Evolutionary conservation across 1,140 invertebrate genomes (phyloP).

Genomic region (Drosophila parabipectinata): DNA sequence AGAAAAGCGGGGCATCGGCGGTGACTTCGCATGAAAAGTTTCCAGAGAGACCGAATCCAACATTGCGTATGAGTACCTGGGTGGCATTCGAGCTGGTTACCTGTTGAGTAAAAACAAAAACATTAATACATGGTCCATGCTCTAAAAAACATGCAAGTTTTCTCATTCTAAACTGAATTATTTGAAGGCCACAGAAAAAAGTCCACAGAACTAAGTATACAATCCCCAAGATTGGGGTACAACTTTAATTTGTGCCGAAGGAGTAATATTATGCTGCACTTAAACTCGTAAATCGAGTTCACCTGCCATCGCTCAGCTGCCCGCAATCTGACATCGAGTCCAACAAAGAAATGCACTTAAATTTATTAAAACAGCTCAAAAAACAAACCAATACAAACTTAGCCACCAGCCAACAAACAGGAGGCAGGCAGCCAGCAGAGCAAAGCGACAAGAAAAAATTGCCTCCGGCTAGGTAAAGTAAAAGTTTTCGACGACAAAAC

Average conservation of each 20-base stretch:
- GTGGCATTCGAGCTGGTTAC: constrained; percentile 89
- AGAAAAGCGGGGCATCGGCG: constrained; percentile 90
- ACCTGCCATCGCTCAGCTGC: constrained; percentile 30
- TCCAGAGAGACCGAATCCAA: constrained; percentile 90
- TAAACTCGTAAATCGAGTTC: constrained; percentile 11
- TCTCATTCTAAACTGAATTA: neutral
- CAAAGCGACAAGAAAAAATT: constrained; percentile 38
- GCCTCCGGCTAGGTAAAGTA: constrained; percentile 47
- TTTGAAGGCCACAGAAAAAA: too few relatives aligned
- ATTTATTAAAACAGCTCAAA: constrained; percentile 63
- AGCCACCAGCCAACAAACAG: constrained; percentile 16
- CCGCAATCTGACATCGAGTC: constrained; percentile 51
- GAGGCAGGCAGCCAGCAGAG: constrained; percentile 18
- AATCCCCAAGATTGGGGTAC: neutral
- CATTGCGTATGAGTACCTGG: constrained; percentile 89
- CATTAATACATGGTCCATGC: constrained; percentile 4
- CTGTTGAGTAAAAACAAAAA: constrained; percentile 84
- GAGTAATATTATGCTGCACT: constrained; percentile 12
- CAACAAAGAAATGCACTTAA: constrained; percentile 69
- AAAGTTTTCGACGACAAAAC: constrained; percentile 65
- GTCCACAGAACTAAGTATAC: too few relatives aligned
- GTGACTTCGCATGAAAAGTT: constrained; percentile 95
- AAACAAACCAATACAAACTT: constrained; percentile 40
- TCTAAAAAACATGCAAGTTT: neutral
- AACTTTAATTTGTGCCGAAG: neutral